Conservation (phyloP, 2,888 invertebrate species). For the Melanophora roralis region DNA sequence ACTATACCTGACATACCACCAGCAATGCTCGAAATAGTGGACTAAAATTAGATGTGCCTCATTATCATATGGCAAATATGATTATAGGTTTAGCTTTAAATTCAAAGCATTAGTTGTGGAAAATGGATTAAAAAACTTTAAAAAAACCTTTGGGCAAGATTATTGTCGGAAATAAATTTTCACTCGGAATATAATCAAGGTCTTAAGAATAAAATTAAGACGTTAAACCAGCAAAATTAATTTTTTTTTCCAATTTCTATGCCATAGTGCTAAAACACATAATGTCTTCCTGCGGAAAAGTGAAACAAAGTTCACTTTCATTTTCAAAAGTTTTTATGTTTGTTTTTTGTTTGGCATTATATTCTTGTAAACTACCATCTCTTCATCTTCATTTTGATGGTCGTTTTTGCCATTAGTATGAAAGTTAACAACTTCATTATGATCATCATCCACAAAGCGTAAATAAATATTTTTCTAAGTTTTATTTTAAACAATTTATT, state of each 20-base stretch:
- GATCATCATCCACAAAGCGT: constrained; percentile 5
- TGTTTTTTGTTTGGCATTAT: constrained; percentile 1
- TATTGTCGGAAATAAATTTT: no score
- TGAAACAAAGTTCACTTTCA: constrained; percentile 52
- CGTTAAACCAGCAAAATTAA: no score
- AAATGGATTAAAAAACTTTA: no score
- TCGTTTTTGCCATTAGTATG: constrained; percentile 20
- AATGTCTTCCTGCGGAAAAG: constrained; percentile 16
- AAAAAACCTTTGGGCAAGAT: no score
- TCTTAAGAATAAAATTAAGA: no score
- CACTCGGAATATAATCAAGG: no score
- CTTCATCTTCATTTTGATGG: neutral
- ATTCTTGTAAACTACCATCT: constrained; percentile 28
- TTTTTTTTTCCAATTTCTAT: neutral
- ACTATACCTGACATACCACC: no score
- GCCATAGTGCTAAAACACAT: constrained; percentile 24
- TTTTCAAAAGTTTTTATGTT: constrained; percentile 43
- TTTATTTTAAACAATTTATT: constrained; percentile 43
- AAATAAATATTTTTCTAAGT: constrained; percentile 15
- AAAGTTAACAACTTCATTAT: neutral
- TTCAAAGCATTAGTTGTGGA: no score
- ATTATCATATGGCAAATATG: no score
- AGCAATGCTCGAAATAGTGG: no score
- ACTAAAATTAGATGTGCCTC: no score
- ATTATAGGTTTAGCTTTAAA: no score